Evolutionary conservation across 2,797 vertebrate genomes (phyloP).

Genomic region (Sebastiscus tertius): DNA sequence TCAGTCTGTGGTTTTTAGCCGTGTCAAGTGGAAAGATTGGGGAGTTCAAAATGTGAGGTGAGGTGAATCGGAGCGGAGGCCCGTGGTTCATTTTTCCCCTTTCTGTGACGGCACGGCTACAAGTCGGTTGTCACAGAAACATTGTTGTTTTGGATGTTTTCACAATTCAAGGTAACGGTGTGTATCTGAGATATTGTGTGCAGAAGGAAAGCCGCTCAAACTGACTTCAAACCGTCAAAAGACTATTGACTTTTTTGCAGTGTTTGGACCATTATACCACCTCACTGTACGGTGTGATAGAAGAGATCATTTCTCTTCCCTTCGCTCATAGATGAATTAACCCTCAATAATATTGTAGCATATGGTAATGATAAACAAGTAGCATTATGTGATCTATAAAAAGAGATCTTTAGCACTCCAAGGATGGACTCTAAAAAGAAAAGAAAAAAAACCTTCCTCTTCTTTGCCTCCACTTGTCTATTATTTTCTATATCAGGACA

Average conservation of each 20-base stretch:
- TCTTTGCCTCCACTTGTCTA: background rate
- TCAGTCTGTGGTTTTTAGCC: conserved; percentile 56
- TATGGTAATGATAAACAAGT: background rate
- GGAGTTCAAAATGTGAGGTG: conserved; percentile 65
- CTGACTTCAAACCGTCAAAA: background rate
- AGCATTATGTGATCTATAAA: background rate
- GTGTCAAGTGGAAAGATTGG: conserved; percentile 70
- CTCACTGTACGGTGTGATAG: background rate
- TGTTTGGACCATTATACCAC: background rate
- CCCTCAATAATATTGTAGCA: background rate
- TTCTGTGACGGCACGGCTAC: conserved; percentile 27
- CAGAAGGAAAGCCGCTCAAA: conserved; percentile 1
- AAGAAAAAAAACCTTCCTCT: background rate
- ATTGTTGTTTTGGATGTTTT: conserved; percentile 41
- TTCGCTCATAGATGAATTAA: background rate
- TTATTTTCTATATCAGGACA: background rate
- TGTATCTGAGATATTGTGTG: conserved; percentile 3
- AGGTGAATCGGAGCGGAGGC: conserved; percentile 72
- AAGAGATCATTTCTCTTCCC: background rate
- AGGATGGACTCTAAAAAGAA: background rate
- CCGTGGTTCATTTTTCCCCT: conserved; percentile 24
- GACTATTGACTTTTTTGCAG: background rate
- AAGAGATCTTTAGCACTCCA: background rate
- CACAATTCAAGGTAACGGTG: conserved; percentile 21
- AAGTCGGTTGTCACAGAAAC: conserved; percentile 39